Base-by-base conservation (phyloP, 2,797 vertebrate species). In the Tolypeutes matacus region DNA sequence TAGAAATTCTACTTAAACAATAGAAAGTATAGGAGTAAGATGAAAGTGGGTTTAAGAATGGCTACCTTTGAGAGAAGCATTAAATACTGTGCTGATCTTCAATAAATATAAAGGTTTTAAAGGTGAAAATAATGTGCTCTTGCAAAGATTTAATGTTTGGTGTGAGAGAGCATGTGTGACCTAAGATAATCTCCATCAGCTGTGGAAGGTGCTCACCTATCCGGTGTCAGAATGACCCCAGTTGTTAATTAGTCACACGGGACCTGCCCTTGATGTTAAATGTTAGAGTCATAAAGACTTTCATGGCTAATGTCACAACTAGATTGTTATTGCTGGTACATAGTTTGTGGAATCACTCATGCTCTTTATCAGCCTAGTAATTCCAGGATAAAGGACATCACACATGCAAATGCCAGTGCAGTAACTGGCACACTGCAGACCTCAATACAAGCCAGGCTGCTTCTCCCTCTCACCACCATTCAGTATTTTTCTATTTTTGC, bases 211-310 rank as follows among this genome's bases (percentile, higher is more conserved):
- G 18, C 56, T 93, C 86, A 39, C 39, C 81, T 56, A 56, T 34
- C 86, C 34, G 56, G 25, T 86, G 46, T 92, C 88, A 76, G 60
- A 95, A 85, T 96, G 95, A 94, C 94, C 92, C 89, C 51, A 49
- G 83, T 64, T 95, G 70, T 91, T 97, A 95, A 95, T 97, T 96
- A 96, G 73, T 10, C 92, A 90, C 62, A 70, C 11, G 81, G 92
- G 86, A 89, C 92, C 49, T 97, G 92, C 80, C 51, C 92, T 96
- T 46, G 60, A 65, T 96, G 67, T 84, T 95, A 91, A 96, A 95
- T 87, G 86, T 86, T 77, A 95, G 39, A 62, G 39, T 89, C 93
- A 89, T 89, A 93, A 96, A 89, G 70, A 34, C 31, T 84, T 95
- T 93, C 86, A 62, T 82, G 62, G 83, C 53, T 73, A 92, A 89